These are phyloP conservation scores for Amiota mariae DNA, from an alignment of 2,888 invertebrate species.

Conservation along the genomic window DNA sequence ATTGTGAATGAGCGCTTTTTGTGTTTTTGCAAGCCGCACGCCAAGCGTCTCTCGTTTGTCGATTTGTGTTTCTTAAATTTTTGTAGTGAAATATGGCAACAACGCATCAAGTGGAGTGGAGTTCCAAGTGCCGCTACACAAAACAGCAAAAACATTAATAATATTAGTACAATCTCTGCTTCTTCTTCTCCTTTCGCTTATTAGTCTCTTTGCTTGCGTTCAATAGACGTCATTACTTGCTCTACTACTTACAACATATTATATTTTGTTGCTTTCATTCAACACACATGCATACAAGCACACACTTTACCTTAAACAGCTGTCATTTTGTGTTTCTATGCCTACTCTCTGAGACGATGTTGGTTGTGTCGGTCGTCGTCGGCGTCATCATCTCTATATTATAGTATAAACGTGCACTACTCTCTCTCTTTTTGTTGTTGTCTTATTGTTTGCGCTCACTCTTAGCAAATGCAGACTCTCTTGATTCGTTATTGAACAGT, in stretches of 20 bases:
- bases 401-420: constrained; percentile 32
- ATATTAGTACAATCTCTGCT: constrained; percentile 25
- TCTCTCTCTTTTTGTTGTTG: constrained; percentile 33
- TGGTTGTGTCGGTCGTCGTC: neutral
- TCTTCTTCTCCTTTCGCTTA: constrained; percentile 31
- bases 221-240: constrained; percentile 48
- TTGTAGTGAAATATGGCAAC: constrained; percentile 61
- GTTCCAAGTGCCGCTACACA: constrained; percentile 33
- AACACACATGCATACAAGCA: too few species aligned
- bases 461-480: neutral
- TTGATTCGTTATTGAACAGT: neutral
- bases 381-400: constrained; percentile 40
- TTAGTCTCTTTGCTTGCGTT: neutral
- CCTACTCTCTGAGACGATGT: constrained; percentile 22
- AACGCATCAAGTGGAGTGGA: constrained; percentile 42
- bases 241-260: neutral
- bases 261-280: neutral
- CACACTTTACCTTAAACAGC: constrained; percentile 59
- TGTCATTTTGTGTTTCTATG: constrained; percentile 50
- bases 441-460: neutral
- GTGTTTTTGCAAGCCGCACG: neutral
- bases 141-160: constrained; percentile 13
- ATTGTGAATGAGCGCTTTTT: constrained; percentile 16
- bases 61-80: constrained; percentile 32
- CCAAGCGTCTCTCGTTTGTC: constrained; percentile 6